phyloP scores from a whole-genome alignment of 2,113 vertebrate genomes.

The Ciconia maguari region DNA sequence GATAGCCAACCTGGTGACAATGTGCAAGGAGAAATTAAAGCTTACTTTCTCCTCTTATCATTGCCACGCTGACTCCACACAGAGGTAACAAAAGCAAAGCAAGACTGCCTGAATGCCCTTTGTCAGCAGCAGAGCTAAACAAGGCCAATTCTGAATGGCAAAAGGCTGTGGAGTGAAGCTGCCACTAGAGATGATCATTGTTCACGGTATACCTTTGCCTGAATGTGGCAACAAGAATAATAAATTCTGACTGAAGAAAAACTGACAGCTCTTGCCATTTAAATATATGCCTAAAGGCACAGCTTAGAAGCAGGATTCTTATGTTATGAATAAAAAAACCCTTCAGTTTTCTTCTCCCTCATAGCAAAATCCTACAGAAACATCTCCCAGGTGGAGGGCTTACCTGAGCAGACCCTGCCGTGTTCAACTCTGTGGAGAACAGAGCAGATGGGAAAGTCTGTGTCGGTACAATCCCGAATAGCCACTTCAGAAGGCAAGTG shows the following conservation, averaged over 20 bases:
- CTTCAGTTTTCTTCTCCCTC: not conserved
- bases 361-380: not conserved
- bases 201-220: not conserved
- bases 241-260: not conserved
- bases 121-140: not conserved
- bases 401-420: not conserved
- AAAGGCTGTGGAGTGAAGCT: not conserved
- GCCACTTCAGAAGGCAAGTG: not conserved
- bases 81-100: not conserved
- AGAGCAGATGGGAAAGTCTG: not conserved
- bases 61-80: not conserved
- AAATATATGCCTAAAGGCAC: not conserved
- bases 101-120: not conserved
- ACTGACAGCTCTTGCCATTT: not conserved
- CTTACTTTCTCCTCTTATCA: not conserved
- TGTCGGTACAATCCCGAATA: fast-evolving
- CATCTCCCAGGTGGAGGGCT: not conserved
- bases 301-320: not conserved
- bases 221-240: not conserved
- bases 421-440: not conserved
- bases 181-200: not conserved
- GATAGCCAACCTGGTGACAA: not conserved
- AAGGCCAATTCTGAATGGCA: not conserved
- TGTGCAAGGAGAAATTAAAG: not conserved
- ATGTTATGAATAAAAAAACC: not conserved